Base-by-base conservation (phyloP, 64 coral and sea anemone genomes). In the Stichodactyla helianthus region DNA sequence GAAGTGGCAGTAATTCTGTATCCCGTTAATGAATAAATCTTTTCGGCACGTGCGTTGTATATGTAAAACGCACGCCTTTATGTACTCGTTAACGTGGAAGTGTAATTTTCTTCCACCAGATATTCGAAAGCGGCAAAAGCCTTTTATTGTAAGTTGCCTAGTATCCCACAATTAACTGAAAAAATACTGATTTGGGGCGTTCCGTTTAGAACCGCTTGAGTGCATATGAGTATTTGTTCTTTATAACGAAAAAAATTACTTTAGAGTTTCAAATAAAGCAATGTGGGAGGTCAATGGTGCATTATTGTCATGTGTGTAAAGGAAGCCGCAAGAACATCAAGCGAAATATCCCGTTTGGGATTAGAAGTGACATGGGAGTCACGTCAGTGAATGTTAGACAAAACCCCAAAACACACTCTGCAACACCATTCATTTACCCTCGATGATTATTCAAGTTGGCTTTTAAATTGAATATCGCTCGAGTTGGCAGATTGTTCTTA, bases 221-320 rank as follows among this genome's bases (percentile, higher is more conserved):
- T 81, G 78, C 78, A 81, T 81, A 51, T 81, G 50, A 51, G 44
- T 81, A 81, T 81, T 81, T 81, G 78, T 81, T 81, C 78, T 81
- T 81, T 81, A 54, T 81, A 81, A 81, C 52, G 78, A 81, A 81
- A 81, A 65, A 81, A 81, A 81, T 81, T 81, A 81, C 78, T 53
- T 81, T 18, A 16, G 50, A 52, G 78, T 52, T 52, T 81, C 78
- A 81, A 83, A 92, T 93, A 93, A 68, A 90, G 83, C 91, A 88
- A 97, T 97, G 94, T 93, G 91, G 94, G 94, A 90, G 91, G 91
- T 95, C 79, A 87, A 79, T 84, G 54, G 84, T 20, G 10, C 25
- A 18, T n/a, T 84, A 77, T 50, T 84, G 27, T 83, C 79, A 79
- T 63, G 79, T 70, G 77, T 84, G 79, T 79, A 93, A 88, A 97